Evolutionary conservation across 2,888 invertebrate species (phyloP), one percentile per base, ranked within the genome.

Genomic region (Teleiodes luculella): DNA sequence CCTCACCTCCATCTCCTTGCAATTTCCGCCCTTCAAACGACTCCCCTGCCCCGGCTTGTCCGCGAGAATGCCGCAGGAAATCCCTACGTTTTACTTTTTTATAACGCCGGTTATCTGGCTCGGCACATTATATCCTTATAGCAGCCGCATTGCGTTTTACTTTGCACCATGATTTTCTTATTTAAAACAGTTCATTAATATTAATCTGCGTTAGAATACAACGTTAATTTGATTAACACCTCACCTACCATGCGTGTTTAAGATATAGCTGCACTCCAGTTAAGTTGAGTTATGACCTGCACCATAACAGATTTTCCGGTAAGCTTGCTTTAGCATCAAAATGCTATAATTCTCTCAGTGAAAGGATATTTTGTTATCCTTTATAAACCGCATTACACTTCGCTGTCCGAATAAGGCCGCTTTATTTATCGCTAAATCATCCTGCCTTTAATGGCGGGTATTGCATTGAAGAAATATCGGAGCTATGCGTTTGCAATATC

Each of bases 11-110:
- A 73, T 71, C 67, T 73, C 69, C 71, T 18, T 18, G 18, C 74
- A 78, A 80, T 83, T 80, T 80, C 78, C 80, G 79, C 73, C 71
- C 69, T 68, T 68, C 60, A 71, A 81, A 83, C 70, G 75, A 77
- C 75, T 73, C 77, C 78, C 78, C 70, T 68, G 78, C 68, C 67
- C 73, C 65, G 68, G 63, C 68, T 59, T 63, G 66, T 62, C 69
- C 67, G 62, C 68, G 69, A 73, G 78, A 78, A 78, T 65, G 68
- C 59, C 60, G 59, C 67, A 62, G 69, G 70, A 79, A 82, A 76
- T 74, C 74, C 70, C 66, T 57, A 68, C 72, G 68, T 74, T 80
- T 76, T 72, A 74, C 74, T 76, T 78, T 78, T 80, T 80, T 78
- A 76, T 73, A 24, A 68, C 65, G 63, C 65, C 62, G 68, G 72